Conservation (phyloP, 1,140 invertebrate genomes). For the Drosophila lini region DNA sequence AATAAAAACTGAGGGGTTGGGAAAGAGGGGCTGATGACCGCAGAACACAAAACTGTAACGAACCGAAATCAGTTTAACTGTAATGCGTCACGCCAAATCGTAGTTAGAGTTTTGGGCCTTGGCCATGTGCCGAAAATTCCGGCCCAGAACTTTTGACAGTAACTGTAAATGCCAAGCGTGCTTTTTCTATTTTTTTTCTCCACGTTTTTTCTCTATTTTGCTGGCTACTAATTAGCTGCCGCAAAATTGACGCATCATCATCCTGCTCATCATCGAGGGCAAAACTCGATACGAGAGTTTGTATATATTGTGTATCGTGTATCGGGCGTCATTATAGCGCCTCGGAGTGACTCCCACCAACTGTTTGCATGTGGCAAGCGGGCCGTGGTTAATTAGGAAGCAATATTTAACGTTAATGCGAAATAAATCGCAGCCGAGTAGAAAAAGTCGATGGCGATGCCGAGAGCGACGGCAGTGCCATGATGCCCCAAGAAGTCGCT, state of each 20-base stretch:
- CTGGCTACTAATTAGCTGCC: slow-evolving; percentile 69
- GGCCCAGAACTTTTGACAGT: slow-evolving; percentile 65
- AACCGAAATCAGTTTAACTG: slow-evolving; percentile 59
- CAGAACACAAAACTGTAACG: slow-evolving; percentile 32
- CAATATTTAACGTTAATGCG: slow-evolving; percentile 82
- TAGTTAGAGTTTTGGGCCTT: slow-evolving; percentile 49
- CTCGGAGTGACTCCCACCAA: slow-evolving; percentile 18
- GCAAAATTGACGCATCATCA: slow-evolving; percentile 77
- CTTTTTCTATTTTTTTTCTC: slow-evolving; percentile 32
- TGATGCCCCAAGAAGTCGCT: slow-evolving; percentile 52
- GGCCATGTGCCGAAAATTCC: slow-evolving; percentile 31
- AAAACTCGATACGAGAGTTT: slow-evolving; percentile 22
- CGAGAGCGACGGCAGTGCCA: slow-evolving; percentile 11
- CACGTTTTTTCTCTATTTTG: slow-evolving; percentile 42
- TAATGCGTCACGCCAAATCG: slow-evolving; percentile 65
- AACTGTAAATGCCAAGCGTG: slow-evolving; percentile 66
- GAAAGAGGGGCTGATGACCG: slow-evolving; percentile 22
- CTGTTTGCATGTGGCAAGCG: slow-evolving; percentile 57
- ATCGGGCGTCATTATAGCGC: slow-evolving; percentile 57
- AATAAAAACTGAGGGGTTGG: not conserved
- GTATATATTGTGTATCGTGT: slow-evolving; percentile 23
- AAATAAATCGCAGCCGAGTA: slow-evolving; percentile 74
- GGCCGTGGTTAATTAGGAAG: slow-evolving; percentile 75
- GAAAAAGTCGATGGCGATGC: slow-evolving; percentile 45
- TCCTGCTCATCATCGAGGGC: slow-evolving; percentile 46